Conservation (phyloP, 1,140 invertebrate genomes). For the Drosophila pectinifera region DNA sequence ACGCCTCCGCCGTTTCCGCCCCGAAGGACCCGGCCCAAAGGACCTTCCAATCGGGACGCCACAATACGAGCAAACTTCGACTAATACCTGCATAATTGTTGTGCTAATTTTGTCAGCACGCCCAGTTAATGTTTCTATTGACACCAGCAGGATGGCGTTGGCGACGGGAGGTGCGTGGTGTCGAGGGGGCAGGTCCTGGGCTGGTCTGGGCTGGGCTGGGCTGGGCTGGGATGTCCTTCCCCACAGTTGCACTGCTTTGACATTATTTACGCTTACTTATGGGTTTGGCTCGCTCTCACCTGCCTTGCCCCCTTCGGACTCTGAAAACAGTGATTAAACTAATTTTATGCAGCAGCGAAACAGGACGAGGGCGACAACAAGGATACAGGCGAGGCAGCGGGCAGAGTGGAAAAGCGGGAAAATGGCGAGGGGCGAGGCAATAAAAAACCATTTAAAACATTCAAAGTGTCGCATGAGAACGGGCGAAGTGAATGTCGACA, state of each 20-base stretch:
- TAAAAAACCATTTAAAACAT: slow-evolving; percentile 82
- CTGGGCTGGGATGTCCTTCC: slow-evolving; percentile 10
- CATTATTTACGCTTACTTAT: slow-evolving; percentile 83
- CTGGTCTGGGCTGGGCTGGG: neutral
- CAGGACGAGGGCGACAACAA: slow-evolving; percentile 44
- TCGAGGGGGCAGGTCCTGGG: neutral
- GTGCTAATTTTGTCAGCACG: slow-evolving; percentile 79
- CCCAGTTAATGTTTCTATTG: slow-evolving; percentile 82
- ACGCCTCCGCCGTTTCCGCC: slow-evolving; percentile 2
- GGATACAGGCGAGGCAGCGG: slow-evolving; percentile 21
- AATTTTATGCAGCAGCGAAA: slow-evolving; percentile 73
- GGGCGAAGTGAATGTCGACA: slow-evolving; percentile 51
- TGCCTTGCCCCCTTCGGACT: slow-evolving; percentile 32
- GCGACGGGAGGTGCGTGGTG: slow-evolving; percentile 6
- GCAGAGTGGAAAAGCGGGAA: slow-evolving; percentile 19
- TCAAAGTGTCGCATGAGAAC: slow-evolving; percentile 79
- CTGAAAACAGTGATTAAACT: slow-evolving; percentile 81
- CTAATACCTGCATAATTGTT: slow-evolving; percentile 80
- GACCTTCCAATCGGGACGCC: slow-evolving; percentile 20
- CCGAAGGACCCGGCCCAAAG: slow-evolving; percentile 14
- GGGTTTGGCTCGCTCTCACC: slow-evolving; percentile 56
- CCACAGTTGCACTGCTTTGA: slow-evolving; percentile 72
- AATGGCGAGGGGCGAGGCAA: slow-evolving; percentile 43
- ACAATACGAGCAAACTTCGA: slow-evolving; percentile 54
- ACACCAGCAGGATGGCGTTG: slow-evolving; percentile 46